A percentile compares a stretch with the other conserved stretches of the same genome.
Conservation (phyloP, 2,113 vertebrate species). For the Tringa solitaria region DNA sequence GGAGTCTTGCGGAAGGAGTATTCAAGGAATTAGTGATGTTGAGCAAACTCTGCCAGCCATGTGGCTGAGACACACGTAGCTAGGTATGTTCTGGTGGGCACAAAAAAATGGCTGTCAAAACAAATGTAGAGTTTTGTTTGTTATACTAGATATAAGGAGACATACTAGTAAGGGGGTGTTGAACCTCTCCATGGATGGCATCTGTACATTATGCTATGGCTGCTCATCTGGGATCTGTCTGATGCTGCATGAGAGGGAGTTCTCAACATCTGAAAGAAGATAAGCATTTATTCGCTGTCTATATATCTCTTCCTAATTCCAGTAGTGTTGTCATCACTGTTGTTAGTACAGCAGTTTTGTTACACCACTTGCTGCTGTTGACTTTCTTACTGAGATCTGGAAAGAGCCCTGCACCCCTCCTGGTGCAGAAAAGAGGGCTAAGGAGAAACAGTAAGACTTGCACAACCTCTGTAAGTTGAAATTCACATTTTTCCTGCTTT, state of each 20-base stretch:
- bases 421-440: not conserved
- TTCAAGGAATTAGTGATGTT: not conserved
- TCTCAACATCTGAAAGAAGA: not conserved
- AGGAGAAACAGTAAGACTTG: not conserved
- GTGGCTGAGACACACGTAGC: not conserved
- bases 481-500: not conserved
- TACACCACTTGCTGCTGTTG: not conserved
- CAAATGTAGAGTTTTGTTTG: not conserved
- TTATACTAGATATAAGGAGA: not conserved
- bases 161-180: accelerated
- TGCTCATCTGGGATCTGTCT: not conserved
- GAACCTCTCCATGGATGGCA: not conserved
- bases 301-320: not conserved
- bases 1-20: not conserved
- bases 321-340: not conserved
- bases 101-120: not conserved
- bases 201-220: too few relatives aligned
- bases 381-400: not conserved
- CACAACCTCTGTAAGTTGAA: not conserved
- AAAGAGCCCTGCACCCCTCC: not conserved
- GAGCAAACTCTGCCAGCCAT: not conserved
- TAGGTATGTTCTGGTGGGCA: not conserved
- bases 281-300: not conserved
- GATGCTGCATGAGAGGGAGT: not conserved
- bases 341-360: not conserved